These are phyloP conservation scores for Caenorhabditis briggsae DNA, from an alignment of 1,140 invertebrate species.

Conservation along the genomic window DNA sequence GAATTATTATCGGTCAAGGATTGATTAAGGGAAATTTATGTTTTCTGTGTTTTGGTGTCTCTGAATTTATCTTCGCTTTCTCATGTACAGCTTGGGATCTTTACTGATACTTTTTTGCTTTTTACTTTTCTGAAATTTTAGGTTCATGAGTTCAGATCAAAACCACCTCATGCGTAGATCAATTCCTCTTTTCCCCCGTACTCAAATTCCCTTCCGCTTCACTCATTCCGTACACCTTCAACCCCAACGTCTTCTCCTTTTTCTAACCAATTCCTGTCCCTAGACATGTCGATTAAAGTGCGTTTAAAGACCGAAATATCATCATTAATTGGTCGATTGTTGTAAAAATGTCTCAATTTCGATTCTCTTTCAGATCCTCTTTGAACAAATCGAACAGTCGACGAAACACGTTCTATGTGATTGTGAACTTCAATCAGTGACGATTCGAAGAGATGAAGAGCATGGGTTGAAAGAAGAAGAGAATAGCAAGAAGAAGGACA, in stretches of 20 bases:
- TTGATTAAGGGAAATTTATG: background rate
- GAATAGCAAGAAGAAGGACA: background rate
- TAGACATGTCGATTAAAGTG: slow-evolving; percentile 43
- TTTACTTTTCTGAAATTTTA: background rate
- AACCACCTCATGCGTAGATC: slow-evolving; percentile 19
- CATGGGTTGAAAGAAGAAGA: background rate
- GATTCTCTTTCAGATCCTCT: background rate
- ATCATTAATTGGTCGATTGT: background rate
- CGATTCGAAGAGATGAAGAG: slow-evolving; percentile 6
- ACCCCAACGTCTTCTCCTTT: background rate
- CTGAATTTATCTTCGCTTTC: no score
- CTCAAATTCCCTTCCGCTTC: slow-evolving; percentile 42
- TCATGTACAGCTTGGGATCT: no score
- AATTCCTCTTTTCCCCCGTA: background rate
- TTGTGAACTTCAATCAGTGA: slow-evolving; percentile 39
- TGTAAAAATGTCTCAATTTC: background rate
- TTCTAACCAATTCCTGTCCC: background rate
- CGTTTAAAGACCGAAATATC: slow-evolving; percentile 42
- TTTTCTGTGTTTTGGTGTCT: background rate
- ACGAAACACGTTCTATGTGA: slow-evolving; percentile 9
- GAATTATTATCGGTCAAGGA: background rate
- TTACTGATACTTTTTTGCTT: no score
- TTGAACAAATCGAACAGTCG: slow-evolving; percentile 38
- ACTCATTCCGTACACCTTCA: slow-evolving; percentile 2
- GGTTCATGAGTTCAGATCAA: background rate